Evolutionary conservation across 2,113 vertebrate species (phyloP), one percentile per base, ranked within the genome.

Genomic region (Trochalopteron elliotii): DNA sequence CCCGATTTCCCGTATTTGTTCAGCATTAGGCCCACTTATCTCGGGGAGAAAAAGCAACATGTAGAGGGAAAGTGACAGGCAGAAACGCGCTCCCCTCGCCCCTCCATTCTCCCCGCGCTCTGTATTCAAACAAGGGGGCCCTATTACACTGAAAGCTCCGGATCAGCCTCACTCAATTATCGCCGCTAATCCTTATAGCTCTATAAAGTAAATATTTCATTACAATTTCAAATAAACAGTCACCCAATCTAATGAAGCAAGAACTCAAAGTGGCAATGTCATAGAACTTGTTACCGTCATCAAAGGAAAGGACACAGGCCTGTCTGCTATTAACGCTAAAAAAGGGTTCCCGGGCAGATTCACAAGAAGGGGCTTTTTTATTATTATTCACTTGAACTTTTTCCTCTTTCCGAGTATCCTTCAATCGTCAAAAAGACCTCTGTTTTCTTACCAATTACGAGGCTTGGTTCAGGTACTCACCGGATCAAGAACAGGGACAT

Each of bases 1-100:
- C 99, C 99, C 99, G 99, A 99, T 99, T 99, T 99, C 99, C 99
- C 99, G 99, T 99, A 99, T 99, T 99, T 99, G 99, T 99, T 99
- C 99, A 99, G 99, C 98, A 98, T 99, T 99, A 99, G 99, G 98
- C 97, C 99, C 99, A 99, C 99, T 99, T 99, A 99, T 99, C 99
- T 99, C 98, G 98, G 98, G 98, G 98, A 99, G 99, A 99, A 99
- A 99, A 98, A 99, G 99, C 99, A 99, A 99, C 99, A 99, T 98
- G 99, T 98, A 98, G 98, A 99, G 99, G 98, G 99, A 99, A 99
- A 99, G 98, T 99, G 99, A 99, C 99, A 99, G 98, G 98, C 98
- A 98, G 98, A 98, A 98, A 99, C 98, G 98, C 98, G 98, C 98
- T 98, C 97, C 97, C 80, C 98, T 98, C 98, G 98, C 98, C 97